Evolutionary conservation across 2,797 vertebrate genomes (phyloP).

Genomic region (Acropternis orthonyx): DNA sequence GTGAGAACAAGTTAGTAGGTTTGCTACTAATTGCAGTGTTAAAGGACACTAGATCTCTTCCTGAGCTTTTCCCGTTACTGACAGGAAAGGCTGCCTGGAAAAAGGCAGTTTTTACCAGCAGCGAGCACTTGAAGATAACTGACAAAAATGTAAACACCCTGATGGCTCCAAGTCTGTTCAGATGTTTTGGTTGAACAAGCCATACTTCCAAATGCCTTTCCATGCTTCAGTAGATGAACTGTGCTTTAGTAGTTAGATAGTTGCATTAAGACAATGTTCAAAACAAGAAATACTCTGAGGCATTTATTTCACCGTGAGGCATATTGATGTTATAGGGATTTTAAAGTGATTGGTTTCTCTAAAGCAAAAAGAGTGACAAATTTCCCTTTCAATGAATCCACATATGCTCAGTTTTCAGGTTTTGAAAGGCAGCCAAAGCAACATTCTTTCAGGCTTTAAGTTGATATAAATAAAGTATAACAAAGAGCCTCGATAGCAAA

Average conservation of each 20-base stretch:
- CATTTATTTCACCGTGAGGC: background rate
- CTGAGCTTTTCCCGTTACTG: background rate
- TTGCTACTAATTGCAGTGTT: background rate
- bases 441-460: slow-evolving; percentile 62
- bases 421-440: slow-evolving; percentile 66
- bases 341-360: slow-evolving; percentile 61
- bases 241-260: background rate
- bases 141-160: background rate
- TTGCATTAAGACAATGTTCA: slow-evolving; percentile 18
- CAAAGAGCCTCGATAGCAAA: slow-evolving; percentile 43
- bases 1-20: background rate
- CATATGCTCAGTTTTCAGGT: slow-evolving; percentile 66
- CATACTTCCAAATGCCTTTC: background rate
- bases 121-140: background rate
- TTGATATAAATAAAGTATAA: slow-evolving; percentile 71
- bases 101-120: background rate
- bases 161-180: background rate
- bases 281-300: slow-evolving; percentile 49
- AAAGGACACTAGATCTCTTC: background rate
- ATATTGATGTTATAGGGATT: slow-evolving; percentile 50
- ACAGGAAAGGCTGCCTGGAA: background rate
- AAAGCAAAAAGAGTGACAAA: slow-evolving; percentile 62
- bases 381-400: slow-evolving; percentile 62
- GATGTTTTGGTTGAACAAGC: background rate
- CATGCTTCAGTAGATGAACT: background rate